Evolutionary conservation across 2,888 invertebrate species (phyloP).

Genomic region (Hedya salicella): DNA sequence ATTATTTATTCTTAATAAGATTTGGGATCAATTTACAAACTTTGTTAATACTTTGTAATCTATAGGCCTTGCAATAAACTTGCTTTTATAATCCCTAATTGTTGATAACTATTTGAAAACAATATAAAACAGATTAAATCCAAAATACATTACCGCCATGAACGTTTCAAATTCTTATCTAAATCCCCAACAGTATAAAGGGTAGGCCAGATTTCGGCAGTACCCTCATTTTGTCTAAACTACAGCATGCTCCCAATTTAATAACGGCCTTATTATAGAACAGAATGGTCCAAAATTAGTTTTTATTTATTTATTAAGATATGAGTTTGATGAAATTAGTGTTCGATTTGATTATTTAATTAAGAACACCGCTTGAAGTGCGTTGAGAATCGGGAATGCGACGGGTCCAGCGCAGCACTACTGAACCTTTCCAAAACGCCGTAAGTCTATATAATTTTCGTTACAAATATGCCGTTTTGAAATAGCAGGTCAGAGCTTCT

Average conservation of each 20-base stretch:
- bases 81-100: slow-evolving; percentile 25
- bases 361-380: slow-evolving; percentile 64
- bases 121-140: slow-evolving; percentile 40
- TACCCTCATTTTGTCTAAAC: background rate
- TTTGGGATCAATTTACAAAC: no score
- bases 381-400: slow-evolving; percentile 79
- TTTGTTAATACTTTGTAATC: background rate
- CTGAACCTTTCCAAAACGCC: slow-evolving; percentile 8
- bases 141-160: slow-evolving; percentile 39
- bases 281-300: background rate
- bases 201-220: slow-evolving; percentile 43
- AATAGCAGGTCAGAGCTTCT: slow-evolving; percentile 40
- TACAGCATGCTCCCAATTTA: no score
- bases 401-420: slow-evolving; percentile 55
- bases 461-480: background rate
- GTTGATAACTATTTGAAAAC: slow-evolving; percentile 37
- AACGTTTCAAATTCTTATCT: slow-evolving; percentile 40
- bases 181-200: slow-evolving; percentile 45
- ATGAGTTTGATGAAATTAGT: slow-evolving; percentile 27
- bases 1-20: no score
- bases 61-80: background rate
- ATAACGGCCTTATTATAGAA: background rate
- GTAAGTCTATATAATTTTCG: background rate
- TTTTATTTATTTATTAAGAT: background rate
- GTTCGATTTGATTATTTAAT: slow-evolving; percentile 68